Evolutionary conservation across 2,113 vertebrate genomes (phyloP), one percentile per base, ranked within the genome.

Genomic region (Platanista minor): DNA sequence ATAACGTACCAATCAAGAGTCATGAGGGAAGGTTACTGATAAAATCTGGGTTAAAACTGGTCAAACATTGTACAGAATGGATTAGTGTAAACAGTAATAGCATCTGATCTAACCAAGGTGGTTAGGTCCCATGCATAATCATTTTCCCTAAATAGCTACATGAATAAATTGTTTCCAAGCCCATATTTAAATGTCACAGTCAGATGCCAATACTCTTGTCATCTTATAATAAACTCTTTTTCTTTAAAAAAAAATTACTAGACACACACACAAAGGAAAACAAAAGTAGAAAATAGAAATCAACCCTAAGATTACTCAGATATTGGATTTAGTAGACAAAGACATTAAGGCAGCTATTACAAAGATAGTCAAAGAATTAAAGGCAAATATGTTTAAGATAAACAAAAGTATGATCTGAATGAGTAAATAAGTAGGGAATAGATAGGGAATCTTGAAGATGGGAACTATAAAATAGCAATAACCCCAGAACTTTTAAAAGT

Each of bases 301-400:
- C 43, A n/a, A 85, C 11, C 13, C 57, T 85, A 61, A 72, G 27
- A 33, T 46, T 91, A 74, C 11, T 77, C 82, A 75, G n/a, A 86
- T 81, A 20, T 52, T 96, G 54, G 39, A 87, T 67, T 87, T 87
- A 91, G 49, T 75, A 94, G 74, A 72, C 27, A 27, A 91, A 92
- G 69, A 64, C 29, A 11, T 89, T 87, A 84, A 77, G 57, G 21
- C 10, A 75, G 13, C 36, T 85, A 17, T 74, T 80, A 67, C 20
- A 82, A 49, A 87, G 17, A 67, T 54, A 69, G 36, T 77, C 39
- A 61, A 69, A 57, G 31, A 91, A 81, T 54, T 49, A 84, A 71
- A 96, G 39, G 25, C n/a, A 78, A 90, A 93, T 85, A 36, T 62
- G 29, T 62, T 93, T 54, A 78, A 89, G 92, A 43, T 71, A 75